phyloP scores from a whole-genome alignment of 1,140 invertebrate species.

The Sitobion miscanthi region DNA sequence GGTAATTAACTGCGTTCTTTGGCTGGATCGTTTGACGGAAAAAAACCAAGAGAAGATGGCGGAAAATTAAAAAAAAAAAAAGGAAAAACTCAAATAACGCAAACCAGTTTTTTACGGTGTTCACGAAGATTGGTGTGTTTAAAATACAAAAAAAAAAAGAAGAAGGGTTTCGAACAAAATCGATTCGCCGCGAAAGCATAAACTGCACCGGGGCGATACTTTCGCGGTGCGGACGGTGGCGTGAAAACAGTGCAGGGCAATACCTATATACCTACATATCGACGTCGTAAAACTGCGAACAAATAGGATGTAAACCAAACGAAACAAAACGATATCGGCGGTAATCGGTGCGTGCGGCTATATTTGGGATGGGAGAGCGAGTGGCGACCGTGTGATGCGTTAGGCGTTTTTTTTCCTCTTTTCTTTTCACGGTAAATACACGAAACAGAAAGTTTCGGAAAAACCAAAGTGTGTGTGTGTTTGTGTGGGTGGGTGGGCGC shows the following conservation, averaged over 20 bases:
- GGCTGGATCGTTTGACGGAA: too few species aligned
- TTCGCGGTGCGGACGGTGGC: background rate
- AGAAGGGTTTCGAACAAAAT: background rate
- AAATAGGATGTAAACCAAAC: background rate
- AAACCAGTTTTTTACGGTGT: background rate
- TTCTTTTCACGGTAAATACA: background rate
- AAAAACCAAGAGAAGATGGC: too few species aligned
- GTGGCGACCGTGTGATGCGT: background rate
- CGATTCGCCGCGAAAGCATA: background rate
- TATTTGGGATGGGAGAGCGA: background rate
- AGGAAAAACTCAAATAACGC: background rate
- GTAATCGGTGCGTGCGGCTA: background rate
- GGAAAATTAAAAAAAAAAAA: too few species aligned
- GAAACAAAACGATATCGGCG: background rate
- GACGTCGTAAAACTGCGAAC: background rate
- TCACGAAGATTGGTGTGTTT: background rate
- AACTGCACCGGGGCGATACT: background rate
- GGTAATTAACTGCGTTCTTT: too few species aligned
- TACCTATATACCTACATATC: too few species aligned
- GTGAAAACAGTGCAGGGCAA: background rate
- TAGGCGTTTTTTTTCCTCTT: background rate
- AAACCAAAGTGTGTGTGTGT: background rate
- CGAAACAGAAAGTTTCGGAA: background rate
- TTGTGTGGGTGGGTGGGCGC: background rate
- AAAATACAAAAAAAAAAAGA: background rate